Base-by-base conservation (phyloP, 2,888 invertebrate genomes). In the Euzophera pinguis region DNA sequence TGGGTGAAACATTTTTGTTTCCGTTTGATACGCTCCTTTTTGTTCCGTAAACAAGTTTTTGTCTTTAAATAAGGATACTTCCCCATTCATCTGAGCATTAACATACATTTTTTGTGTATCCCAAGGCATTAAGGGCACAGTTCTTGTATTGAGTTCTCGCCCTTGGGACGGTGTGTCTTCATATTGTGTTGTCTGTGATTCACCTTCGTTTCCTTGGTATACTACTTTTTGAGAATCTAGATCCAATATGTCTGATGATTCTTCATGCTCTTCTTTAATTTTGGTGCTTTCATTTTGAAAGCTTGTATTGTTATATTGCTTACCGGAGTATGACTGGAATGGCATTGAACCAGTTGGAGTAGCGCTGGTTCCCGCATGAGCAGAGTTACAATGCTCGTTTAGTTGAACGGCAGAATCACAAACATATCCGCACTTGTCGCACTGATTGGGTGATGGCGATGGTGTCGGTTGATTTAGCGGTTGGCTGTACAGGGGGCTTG, bases 171-270 rank as follows among this genome's bases (percentile, higher is more conserved):
- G 71, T 5, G 81, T 59, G 55, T 85, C 87, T 53, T 91, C 90
- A 61, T 84, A 89, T 3, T 76, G 62, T 7, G 78, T 64, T 12
- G 88, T 84, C 41, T 77, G 78, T 50, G 77, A 79, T 34, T 90
- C 90, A 52, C 91, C 91, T 64, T 91, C 93, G 65, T 92, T 91
- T 53, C 93, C 93, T 61, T 92, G 92, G 67, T 93, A 95, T 1
- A 97, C 96, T 60, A 97, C 96, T 85, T 97, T 97, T 73, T 97
- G 97, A 0, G 96, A 97, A 75, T 97, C 97, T 57, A 97, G 86
- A 76, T 97, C 97, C 52, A 97, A 90, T 60, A 97, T 95, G 70
- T 97, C 97, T 10, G 95, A 94, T 47, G 94, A 94, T 55, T 94
- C 93, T 68, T 94, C 94, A 48, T 93, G 92, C 69, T 94, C 94